Conservation (phyloP, 2,797 vertebrate species). For the Harpagifer antarcticus region DNA sequence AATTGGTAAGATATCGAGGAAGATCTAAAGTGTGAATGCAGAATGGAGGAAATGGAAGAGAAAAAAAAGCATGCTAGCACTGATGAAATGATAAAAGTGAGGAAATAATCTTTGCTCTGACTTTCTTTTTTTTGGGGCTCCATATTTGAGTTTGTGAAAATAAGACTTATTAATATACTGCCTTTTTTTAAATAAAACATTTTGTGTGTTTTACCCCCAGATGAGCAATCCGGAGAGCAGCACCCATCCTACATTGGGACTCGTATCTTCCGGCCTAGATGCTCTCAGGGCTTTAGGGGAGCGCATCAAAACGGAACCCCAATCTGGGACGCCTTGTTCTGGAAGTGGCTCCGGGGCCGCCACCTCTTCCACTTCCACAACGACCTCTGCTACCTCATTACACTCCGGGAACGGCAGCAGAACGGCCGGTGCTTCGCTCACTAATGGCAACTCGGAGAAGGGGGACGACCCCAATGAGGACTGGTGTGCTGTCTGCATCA, state of each 20-base stretch:
- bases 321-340: slow-evolving; percentile 78
- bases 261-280: slow-evolving; percentile 85
- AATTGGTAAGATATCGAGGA: not conserved
- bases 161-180: not conserved
- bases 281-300: slow-evolving; percentile 89
- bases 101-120: not conserved
- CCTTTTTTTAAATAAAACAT: not conserved
- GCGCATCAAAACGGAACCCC: slow-evolving; percentile 91
- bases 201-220: slow-evolving; percentile 75
- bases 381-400: slow-evolving; percentile 63
- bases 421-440: slow-evolving; percentile 70
- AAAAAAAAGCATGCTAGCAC: not conserved
- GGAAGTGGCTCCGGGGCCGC: slow-evolving; percentile 76
- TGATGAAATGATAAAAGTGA: not conserved
- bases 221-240: slow-evolving; percentile 96
- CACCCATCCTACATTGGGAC: slow-evolving; percentile 86
- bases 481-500: slow-evolving; percentile 99
- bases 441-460: slow-evolving; percentile 89
- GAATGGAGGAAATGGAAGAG: not conserved
- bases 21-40: slow-evolving; percentile 3
- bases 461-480: slow-evolving; percentile 97
- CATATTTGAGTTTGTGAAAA: slow-evolving; percentile 1
- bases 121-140: not conserved
- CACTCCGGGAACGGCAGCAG: slow-evolving; percentile 32
- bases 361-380: slow-evolving; percentile 33